Percentiles rank a stretch among this genome's conserved stretches.
Evolutionary conservation across 2,113 vertebrate species (phyloP).

Genomic region (Hystrix cristata): DNA sequence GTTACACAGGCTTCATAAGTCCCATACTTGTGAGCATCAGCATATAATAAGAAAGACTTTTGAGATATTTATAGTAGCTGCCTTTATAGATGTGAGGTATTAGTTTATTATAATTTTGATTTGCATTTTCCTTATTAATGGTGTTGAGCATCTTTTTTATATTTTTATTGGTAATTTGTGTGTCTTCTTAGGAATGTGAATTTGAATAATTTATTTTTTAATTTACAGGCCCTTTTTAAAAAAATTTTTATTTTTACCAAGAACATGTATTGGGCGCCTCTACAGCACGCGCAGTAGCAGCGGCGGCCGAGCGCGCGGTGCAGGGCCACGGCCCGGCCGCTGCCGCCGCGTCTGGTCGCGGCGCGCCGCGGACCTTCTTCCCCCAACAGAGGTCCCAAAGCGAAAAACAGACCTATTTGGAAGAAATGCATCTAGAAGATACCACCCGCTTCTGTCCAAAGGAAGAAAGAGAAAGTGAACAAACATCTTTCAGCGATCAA

Average conservation of each 20-base stretch:
- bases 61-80: not conserved
- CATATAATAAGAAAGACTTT: not conserved
- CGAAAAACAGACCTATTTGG: constrained; percentile 91
- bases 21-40: not conserved
- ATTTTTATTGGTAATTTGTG: not conserved
- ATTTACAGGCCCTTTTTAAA: not conserved
- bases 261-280: constrained; percentile 82
- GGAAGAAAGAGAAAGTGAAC: constrained; percentile 92
- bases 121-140: not conserved
- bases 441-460: constrained; percentile 91
- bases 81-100: not conserved
- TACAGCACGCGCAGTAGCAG: constrained; percentile 92
- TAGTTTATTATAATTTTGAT: not conserved
- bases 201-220: not conserved
- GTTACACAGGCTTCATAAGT: not conserved
- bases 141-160: not conserved
- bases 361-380: constrained; percentile 90
- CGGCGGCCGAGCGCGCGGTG: constrained; percentile 90
- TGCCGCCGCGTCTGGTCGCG: constrained; percentile 85
- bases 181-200: not conserved
- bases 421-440: constrained; percentile 92
- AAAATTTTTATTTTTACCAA: no score
- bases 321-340: constrained; percentile 88
- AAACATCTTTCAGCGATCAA: constrained; percentile 95
- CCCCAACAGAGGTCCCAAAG: constrained; percentile 88